Evolutionary conservation across 1,140 invertebrate species (phyloP).

Genomic region (Psix sp.): DNA sequence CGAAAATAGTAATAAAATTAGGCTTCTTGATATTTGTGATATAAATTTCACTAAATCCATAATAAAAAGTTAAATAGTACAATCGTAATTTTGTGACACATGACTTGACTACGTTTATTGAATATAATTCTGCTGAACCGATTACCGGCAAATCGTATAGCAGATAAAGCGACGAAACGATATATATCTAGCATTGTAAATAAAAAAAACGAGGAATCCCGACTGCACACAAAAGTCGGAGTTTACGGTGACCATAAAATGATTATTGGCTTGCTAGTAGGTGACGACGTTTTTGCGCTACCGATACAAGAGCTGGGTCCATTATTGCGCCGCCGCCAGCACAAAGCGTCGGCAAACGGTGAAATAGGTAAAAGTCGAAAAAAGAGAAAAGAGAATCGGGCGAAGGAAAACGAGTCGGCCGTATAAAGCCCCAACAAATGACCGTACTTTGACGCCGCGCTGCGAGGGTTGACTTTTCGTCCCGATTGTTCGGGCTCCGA

Average conservation of each 20-base stretch:
- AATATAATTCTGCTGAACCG: too few relatives aligned
- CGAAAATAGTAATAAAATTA: too few relatives aligned
- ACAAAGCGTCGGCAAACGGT: conserved; percentile 59
- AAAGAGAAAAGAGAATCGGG: conserved; percentile 9
- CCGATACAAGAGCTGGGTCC: conserved; percentile 58
- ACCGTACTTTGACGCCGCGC: conserved; percentile 35
- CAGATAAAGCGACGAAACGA: too few relatives aligned
- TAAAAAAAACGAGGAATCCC: conserved; percentile 9
- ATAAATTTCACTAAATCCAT: too few relatives aligned
- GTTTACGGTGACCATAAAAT: conserved; percentile 67
- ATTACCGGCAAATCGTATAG: too few relatives aligned
- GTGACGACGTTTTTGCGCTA: conserved; percentile 70
- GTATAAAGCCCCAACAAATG: conserved; percentile 36
- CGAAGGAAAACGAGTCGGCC: conserved; percentile 24
- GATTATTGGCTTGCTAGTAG: conserved; percentile 62
- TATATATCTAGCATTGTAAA: background rate
- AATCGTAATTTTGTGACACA: too few relatives aligned
- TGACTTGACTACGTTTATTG: too few relatives aligned
- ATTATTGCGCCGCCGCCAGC: conserved; percentile 49
- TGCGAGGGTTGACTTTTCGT: conserved; percentile 32
- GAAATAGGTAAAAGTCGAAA: conserved; percentile 55
- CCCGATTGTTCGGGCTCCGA: conserved; percentile 24
- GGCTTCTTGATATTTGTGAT: too few relatives aligned
- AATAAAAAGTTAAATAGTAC: too few relatives aligned
- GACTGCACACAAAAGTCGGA: conserved; percentile 58